These are phyloP conservation scores for Todus mexicanus DNA, from an alignment of 2,797 vertebrate species.

Conservation along the genomic window DNA sequence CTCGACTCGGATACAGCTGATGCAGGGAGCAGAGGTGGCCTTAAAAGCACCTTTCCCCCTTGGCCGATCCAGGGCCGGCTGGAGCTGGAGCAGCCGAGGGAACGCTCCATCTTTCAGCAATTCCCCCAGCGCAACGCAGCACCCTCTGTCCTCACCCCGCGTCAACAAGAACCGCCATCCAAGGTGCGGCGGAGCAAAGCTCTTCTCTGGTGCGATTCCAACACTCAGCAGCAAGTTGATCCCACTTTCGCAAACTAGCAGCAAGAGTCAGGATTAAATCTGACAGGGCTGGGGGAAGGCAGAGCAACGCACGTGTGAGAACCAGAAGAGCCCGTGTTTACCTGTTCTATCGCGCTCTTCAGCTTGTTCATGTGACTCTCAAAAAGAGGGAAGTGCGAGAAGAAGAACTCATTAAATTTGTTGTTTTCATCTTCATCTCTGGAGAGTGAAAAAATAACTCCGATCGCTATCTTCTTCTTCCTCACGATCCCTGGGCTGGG, in stretches of 20 bases:
- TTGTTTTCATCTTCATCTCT: constrained; percentile 88
- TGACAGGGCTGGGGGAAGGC: neutral
- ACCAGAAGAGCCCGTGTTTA: constrained; percentile 54
- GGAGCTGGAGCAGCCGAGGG: neutral
- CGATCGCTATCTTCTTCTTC: constrained; percentile 99
- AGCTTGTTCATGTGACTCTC: constrained; percentile 99
- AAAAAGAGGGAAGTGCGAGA: constrained; percentile 98
- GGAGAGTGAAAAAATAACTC: constrained; percentile 93
- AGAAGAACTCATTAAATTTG: constrained; percentile 98
- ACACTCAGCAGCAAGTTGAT: neutral
- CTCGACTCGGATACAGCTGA: neutral
- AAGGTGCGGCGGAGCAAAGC: neutral
- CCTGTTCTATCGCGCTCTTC: constrained; percentile 97
- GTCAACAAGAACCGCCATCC: neutral
- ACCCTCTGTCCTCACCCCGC: neutral
- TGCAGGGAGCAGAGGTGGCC: neutral
- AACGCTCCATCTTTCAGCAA: neutral
- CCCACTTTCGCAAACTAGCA: neutral
- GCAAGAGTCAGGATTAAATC: neutral
- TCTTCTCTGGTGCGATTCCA: neutral
- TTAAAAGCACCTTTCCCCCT: neutral
- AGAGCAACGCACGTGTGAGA: neutral
- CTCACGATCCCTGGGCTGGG: constrained; percentile 87
- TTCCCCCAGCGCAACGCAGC: fast-evolving
- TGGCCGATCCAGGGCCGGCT: neutral